Evolutionary conservation across 1,140 invertebrate species (phyloP).

Genomic region (Alviniconcha marisindica): DNA sequence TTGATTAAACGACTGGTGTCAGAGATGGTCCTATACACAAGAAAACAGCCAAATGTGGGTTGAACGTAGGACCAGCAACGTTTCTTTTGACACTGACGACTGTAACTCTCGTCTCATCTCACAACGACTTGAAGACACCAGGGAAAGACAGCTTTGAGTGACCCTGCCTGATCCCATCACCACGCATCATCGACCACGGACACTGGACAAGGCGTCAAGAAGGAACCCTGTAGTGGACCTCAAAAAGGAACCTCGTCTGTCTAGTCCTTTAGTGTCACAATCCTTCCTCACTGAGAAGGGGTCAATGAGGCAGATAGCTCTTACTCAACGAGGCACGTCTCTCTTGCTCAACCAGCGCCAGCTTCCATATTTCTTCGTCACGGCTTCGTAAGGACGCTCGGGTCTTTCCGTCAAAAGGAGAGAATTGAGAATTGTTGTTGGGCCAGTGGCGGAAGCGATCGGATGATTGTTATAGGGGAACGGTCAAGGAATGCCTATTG

Average conservation of each 20-base stretch:
- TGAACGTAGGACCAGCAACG: too few relatives aligned
- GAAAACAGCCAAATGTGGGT: too few relatives aligned
- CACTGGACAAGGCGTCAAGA: constrained; percentile 1
- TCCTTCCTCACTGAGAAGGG: not conserved
- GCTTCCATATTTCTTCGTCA: constrained; percentile 31
- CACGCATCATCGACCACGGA: not conserved
- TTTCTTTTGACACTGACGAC: not conserved
- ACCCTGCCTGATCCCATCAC: not conserved
- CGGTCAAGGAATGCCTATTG: not conserved
- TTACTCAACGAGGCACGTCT: not conserved
- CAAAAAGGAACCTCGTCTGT: not conserved
- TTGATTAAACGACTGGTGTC: too few relatives aligned
- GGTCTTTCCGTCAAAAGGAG: not conserved
- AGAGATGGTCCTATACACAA: too few relatives aligned
- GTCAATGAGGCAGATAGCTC: not conserved
- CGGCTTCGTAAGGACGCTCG: not conserved
- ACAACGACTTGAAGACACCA: not conserved
- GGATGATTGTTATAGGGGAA: not conserved
- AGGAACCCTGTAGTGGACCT: not conserved
- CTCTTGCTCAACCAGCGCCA: constrained; percentile 10
- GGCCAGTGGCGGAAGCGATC: not conserved
- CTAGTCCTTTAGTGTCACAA: not conserved
- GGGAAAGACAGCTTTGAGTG: not conserved
- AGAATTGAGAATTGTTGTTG: constrained; percentile 7
- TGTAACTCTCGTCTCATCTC: not conserved